Percentiles rank a stretch among this genome's conserved stretches.
These are phyloP conservation scores for Empidonax alnorum DNA, from an alignment of 2,113 vertebrate species.

Conservation along the genomic window DNA sequence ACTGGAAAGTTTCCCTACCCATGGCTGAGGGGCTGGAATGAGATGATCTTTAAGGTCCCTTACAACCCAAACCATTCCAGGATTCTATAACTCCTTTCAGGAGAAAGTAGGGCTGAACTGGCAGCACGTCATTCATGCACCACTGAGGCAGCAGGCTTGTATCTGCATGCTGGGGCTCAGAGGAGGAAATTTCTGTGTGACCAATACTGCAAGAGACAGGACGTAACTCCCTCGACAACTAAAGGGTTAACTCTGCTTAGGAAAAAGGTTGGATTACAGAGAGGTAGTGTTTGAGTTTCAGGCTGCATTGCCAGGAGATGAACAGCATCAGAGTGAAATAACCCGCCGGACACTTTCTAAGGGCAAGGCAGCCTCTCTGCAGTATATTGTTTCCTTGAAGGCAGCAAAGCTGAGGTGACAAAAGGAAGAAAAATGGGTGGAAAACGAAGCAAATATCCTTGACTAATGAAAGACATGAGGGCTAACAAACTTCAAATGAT, in stretches of 20 bases:
- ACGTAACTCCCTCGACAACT: not conserved
- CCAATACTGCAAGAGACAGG: not conserved
- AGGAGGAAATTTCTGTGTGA: not conserved
- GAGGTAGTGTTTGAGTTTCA: not conserved
- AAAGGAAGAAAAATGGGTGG: constrained; percentile 17
- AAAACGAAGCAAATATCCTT: not conserved
- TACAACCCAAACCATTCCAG: not conserved
- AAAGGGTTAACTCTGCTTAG: not conserved
- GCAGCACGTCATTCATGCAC: not conserved
- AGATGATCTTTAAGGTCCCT: not conserved
- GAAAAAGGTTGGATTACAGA: not conserved
- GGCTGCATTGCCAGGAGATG: not conserved
- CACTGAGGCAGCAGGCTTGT: not conserved
- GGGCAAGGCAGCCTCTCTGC: not conserved
- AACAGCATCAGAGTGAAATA: not conserved
- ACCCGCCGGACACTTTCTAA: rapidly evolving
- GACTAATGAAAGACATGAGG: not conserved
- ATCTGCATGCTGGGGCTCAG: not conserved
- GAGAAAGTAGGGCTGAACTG: not conserved
- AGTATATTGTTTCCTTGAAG: not conserved
- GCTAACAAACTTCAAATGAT: not conserved
- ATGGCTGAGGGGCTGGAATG: not conserved
- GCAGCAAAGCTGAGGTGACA: not conserved
- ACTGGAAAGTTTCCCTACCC: not conserved
- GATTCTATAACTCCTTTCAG: not conserved